Conservation (phyloP, 2,888 invertebrate species). For the Drosophila borborema region DNA sequence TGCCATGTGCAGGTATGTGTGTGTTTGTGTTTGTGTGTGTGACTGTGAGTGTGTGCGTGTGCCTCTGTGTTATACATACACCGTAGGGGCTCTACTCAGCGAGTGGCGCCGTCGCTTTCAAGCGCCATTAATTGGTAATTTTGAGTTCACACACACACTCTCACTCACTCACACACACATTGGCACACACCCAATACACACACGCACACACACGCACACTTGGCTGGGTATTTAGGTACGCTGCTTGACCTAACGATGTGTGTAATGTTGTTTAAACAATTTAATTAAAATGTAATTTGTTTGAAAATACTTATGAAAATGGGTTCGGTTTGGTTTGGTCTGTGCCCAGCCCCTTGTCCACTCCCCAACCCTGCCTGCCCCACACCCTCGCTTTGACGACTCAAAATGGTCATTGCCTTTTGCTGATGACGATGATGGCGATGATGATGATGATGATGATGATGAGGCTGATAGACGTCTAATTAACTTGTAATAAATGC, state of each 20-base stretch:
- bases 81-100: conserved; percentile 64
- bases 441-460: conserved; percentile 66
- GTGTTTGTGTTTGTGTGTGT: conserved; percentile 28
- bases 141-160: conserved; percentile 42
- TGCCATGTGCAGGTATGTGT: conserved; percentile 14
- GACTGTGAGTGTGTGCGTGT: conserved; percentile 20
- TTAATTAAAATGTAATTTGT: conserved; percentile 85
- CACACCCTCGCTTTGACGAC: conserved; percentile 1
- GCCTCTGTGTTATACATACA: conserved; percentile 68
- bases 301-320: conserved; percentile 79
- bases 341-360: conserved; percentile 9
- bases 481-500: conserved; percentile 81
- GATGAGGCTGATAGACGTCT: conserved; percentile 75
- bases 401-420: conserved; percentile 27
- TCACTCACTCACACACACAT: conserved; percentile 25
- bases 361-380: background rate
- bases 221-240: conserved; percentile 74
- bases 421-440: conserved; percentile 19
- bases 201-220: conserved; percentile 34
- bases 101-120: conserved; percentile 74
- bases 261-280: conserved; percentile 84
- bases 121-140: conserved; percentile 76
- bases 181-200: conserved; percentile 14
- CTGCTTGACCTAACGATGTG: conserved; percentile 82
- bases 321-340: conserved; percentile 69